A percentile compares a stretch with the other conserved stretches of the same genome.
Conservation (phyloP, 2,888 invertebrate species). For the Hypomecis punctinalis region DNA sequence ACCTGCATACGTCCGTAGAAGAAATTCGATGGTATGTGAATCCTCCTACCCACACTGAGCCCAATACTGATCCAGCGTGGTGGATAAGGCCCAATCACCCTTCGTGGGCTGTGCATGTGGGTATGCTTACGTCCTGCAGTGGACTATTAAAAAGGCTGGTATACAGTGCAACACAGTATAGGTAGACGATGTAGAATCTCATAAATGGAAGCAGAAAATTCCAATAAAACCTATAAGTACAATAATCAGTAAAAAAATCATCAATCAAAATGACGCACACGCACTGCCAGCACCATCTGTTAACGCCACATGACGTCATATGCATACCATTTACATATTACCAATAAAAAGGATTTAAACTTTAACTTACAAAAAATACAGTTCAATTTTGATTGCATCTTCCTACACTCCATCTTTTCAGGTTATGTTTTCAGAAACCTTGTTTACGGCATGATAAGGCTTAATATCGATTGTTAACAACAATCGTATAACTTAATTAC, state of each 20-base stretch:
- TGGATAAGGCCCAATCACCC: no score
- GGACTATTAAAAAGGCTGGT: no score
- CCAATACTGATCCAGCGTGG: no score
- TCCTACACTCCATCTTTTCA: neutral
- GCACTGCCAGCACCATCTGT: constrained; percentile 64
- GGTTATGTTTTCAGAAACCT: constrained; percentile 2
- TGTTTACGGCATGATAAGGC: constrained; percentile 11
- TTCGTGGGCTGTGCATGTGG: no score
- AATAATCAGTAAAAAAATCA: constrained; percentile 32
- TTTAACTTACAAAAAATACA: constrained; percentile 8
- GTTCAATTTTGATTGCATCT: constrained; percentile 14
- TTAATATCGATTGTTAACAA: constrained; percentile 14
- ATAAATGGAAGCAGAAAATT: constrained; percentile 46
- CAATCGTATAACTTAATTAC: constrained; percentile 6
- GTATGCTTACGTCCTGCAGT: no score
- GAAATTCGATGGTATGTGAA: no score
- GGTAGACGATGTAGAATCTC: no score
- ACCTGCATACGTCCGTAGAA: no score
- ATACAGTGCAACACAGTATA: no score
- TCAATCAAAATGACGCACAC: constrained; percentile 63
- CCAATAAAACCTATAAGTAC: constrained; percentile 44
- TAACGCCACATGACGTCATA: constrained; percentile 57
- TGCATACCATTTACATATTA: neutral
- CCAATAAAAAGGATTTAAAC: neutral
- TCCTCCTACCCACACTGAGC: no score